These are phyloP conservation scores for Callyntrura sp. DNA, from an alignment of 2,888 invertebrate genomes.

Conservation along the genomic window DNA sequence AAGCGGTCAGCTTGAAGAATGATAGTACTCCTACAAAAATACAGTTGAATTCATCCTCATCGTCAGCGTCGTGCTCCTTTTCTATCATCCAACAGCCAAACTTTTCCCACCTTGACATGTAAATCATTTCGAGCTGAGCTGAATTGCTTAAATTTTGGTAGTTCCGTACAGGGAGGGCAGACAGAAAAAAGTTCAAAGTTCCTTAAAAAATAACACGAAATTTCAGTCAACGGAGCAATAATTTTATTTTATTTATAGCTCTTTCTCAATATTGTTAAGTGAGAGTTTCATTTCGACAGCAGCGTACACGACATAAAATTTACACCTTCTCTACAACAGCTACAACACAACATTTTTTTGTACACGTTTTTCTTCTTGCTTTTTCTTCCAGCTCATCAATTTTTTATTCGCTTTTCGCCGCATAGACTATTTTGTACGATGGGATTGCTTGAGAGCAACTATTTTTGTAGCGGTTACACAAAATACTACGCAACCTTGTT, in stretches of 20 bases:
- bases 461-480: not conserved
- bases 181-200: not conserved
- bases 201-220: not conserved
- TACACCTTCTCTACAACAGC: not conserved
- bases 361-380: not conserved
- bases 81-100: not conserved
- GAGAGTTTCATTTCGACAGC: not conserved
- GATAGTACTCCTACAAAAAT: not conserved
- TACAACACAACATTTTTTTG: not conserved
- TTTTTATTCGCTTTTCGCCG: not conserved
- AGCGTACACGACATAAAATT: not conserved
- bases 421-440: not conserved
- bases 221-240: slow-evolving; percentile 15
- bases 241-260: slow-evolving; percentile 16
- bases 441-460: not conserved
- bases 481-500: not conserved
- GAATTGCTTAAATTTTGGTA: not conserved
- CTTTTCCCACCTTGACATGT: slow-evolving; percentile 34
- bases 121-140: slow-evolving; percentile 47
- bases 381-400: slow-evolving; percentile 4
- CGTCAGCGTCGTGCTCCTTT: not conserved
- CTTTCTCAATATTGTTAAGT: slow-evolving; percentile 24
- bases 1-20: not conserved
- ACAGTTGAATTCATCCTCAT: not conserved
- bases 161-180: not conserved